Percentiles rank a stretch among this genome's conserved stretches.
These are phyloP conservation scores for Cistogaster globosa DNA, from an alignment of 2,888 invertebrate genomes.

Conservation along the genomic window DNA sequence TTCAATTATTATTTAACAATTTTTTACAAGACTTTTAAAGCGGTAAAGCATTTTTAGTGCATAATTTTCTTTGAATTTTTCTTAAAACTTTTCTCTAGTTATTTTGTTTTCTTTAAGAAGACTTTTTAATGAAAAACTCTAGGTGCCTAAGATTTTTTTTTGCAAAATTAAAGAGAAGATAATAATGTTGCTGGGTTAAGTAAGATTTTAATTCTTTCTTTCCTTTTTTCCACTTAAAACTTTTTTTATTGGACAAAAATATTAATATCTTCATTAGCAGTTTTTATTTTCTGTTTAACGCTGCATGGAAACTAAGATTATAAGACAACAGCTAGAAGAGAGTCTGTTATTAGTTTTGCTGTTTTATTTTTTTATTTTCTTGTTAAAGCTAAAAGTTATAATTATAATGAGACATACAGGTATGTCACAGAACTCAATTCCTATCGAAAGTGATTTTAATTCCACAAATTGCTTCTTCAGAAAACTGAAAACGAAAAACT, in stretches of 20 bases:
- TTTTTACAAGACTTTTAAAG: not conserved
- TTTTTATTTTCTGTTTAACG: constrained; percentile 54
- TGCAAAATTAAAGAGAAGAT: not conserved
- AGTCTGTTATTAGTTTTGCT: not conserved
- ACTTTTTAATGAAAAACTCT: no score
- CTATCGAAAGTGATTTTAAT: no score
- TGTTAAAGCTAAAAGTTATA: not conserved
- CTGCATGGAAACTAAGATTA: constrained; percentile 34
- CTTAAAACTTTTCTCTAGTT: not conserved
- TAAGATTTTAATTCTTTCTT: not conserved
- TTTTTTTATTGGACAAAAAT: constrained; percentile 21
- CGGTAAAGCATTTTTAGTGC: constrained; percentile 10
- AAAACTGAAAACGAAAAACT: no score
- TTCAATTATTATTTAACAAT: constrained; percentile 50
- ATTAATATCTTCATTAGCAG: constrained; percentile 40
- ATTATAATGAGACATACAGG: constrained; percentile 4
- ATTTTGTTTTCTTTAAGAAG: not conserved
- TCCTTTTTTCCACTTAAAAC: not conserved
- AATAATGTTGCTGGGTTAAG: constrained; percentile 29
- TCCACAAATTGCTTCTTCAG: no score
- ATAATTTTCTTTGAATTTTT: constrained; percentile 7
- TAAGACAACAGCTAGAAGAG: not conserved
- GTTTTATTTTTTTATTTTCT: not conserved
- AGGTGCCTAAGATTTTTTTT: not conserved
- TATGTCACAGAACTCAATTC: no score